These are phyloP conservation scores for Ceramica pisi DNA, from an alignment of 2,888 invertebrate genomes.

Conservation along the genomic window DNA sequence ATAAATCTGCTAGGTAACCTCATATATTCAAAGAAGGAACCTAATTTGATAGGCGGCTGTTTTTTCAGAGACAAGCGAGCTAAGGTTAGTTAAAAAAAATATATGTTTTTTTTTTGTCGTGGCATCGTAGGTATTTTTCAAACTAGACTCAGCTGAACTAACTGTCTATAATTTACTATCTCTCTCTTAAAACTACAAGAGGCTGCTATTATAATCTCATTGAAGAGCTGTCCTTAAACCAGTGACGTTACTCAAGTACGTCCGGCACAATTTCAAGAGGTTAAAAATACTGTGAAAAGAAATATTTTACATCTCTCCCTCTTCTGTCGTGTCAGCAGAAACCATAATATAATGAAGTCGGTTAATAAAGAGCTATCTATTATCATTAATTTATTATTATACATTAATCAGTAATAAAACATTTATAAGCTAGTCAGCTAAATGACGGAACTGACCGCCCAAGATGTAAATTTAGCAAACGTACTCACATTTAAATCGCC, in stretches of 20 bases:
- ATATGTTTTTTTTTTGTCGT: no score
- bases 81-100: no score
- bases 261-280: constrained; percentile 15
- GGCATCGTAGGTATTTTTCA: not conserved
- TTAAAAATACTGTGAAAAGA: constrained; percentile 8
- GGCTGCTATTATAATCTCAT: constrained; percentile 8
- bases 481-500: no score
- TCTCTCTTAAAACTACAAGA: not conserved
- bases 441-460: not conserved
- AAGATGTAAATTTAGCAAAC: no score
- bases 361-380: no score
- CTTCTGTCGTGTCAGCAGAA: not conserved
- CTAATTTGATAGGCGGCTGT: not conserved
- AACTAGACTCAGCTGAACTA: not conserved
- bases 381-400: no score
- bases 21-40: not conserved
- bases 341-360: not conserved
- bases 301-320: constrained; percentile 1
- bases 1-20: not conserved
- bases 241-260: constrained; percentile 3
- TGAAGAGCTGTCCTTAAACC: constrained; percentile 9
- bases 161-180: not conserved
- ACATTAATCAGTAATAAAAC: no score
- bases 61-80: no score
- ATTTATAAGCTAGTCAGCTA: not conserved